These are phyloP conservation scores for Pomatorhinus ruficollis DNA, from an alignment of 2,113 vertebrate genomes.

Conservation along the genomic window DNA sequence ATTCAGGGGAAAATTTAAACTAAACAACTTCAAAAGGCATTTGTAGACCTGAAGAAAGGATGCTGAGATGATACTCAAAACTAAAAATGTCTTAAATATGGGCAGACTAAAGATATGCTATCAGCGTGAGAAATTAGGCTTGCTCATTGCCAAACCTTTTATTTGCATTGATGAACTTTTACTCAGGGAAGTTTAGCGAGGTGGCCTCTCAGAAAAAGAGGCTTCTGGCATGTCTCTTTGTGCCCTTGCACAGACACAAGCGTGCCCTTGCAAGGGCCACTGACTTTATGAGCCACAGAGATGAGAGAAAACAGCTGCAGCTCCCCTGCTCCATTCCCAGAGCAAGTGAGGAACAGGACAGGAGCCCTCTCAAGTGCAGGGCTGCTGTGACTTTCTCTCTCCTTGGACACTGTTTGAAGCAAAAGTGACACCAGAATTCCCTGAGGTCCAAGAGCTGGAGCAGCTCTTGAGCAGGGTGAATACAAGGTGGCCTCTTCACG, in stretches of 20 bases:
- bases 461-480: neutral
- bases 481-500: neutral
- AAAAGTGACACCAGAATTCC: neutral
- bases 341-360: neutral
- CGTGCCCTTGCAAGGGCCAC: neutral
- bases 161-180: neutral
- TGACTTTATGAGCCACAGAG: neutral
- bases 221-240: fast-evolving
- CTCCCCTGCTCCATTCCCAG: neutral
- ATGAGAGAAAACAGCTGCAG: neutral
- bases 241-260: neutral
- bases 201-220: neutral
- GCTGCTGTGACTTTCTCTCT: neutral
- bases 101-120: neutral
- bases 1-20: neutral
- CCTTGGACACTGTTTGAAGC: neutral
- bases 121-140: neutral
- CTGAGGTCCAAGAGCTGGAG: neutral
- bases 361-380: neutral
- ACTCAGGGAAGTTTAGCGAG: neutral
- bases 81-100: neutral
- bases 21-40: neutral
- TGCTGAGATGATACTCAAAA: neutral
- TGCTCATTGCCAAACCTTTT: neutral
- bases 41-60: neutral